Base-by-base conservation (phyloP, 2,888 invertebrate genomes). In the Mechanitis messenoides region DNA sequence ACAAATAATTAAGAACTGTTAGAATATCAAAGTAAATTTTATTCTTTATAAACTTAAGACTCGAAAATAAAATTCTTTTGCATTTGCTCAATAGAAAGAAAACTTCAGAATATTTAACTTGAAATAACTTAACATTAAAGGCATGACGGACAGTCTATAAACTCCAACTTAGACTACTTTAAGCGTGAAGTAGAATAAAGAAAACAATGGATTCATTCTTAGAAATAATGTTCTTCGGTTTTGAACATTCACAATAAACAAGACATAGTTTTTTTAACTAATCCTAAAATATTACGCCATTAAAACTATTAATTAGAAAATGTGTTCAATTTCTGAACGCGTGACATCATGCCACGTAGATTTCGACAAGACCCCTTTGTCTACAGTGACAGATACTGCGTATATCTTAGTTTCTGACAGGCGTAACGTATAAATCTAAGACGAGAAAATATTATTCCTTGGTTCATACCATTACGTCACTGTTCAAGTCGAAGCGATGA, bases 381-480 rank as follows among this genome's bases (percentile, higher is more conserved):
- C 79, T 72, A 72, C 20, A 20, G 20, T 81, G 82, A 82, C 84
- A 85, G 83, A 80, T 76, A 77, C 77, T 81, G 78, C 79, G 84
- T 89, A 89, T 88, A 90, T 90, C 84, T 82, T 74, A 64, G 62
- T 69, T 68, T 75, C 72, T 84, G 89, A 85, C 89, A 88, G 77
- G 75, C 81, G 75, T 77, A 75, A 80, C 76, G 72, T 78, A 80
- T 80, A 80, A 83, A 80, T 80, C 79, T 75, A 73, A 77, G 78
- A 72, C 70, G 73, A 74, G 74, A 76, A 78, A 84, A 85, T 85
- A 84, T 81, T 83, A 83, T 83, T 84, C 80, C 80, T 81, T 75
- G 68, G 74, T 73, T 72, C 77, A 6, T 80, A 81, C 66, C 45
- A 64, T 76, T 74, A 69, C 75, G 74, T 75, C 74, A 75, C 67